Percentiles rank a stretch among this genome's conserved stretches.
These are phyloP conservation scores for Platerodrilus igneus DNA, from an alignment of 2,888 invertebrate genomes.

Conservation along the genomic window DNA sequence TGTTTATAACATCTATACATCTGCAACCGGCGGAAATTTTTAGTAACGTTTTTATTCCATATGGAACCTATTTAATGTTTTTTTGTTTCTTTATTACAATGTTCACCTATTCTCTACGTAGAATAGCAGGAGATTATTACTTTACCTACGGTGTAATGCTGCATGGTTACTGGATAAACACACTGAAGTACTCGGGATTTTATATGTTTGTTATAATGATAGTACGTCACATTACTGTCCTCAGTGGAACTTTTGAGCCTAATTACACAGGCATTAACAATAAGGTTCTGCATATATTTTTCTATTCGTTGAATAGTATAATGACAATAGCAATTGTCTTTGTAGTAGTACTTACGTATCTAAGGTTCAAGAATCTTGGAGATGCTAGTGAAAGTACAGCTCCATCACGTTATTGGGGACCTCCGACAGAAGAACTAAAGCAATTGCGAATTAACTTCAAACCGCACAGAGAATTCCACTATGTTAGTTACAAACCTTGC, in stretches of 20 bases:
- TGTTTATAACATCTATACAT: constrained; percentile 1
- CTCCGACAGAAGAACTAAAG: neutral
- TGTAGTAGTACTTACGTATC: neutral
- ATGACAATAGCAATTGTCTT: too few relatives aligned
- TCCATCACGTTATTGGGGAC: constrained; percentile 5
- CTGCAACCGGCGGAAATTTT: neutral
- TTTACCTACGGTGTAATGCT: constrained; percentile 8
- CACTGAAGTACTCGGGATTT: constrained; percentile 2
- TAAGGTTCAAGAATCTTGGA: neutral
- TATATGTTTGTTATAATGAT: constrained; percentile 5
- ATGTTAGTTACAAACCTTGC: neutral
- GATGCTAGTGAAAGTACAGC: neutral
- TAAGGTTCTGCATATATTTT: neutral
- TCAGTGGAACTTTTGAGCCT: neutral
- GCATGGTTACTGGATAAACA: constrained; percentile 3
- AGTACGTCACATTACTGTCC: too few relatives aligned
- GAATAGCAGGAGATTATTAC: constrained; percentile 8
- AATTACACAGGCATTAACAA: constrained; percentile 5
- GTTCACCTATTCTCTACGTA: constrained; percentile 4
- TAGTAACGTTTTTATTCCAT: neutral
- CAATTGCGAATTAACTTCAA: neutral
- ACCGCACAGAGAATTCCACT: neutral
- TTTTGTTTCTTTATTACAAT: constrained; percentile 3
- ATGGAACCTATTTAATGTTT: neutral
- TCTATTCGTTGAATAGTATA: neutral